These are phyloP conservation scores for Trididemnum clinides DNA, from an alignment of 23 tunicate species.

Conservation along the genomic window DNA sequence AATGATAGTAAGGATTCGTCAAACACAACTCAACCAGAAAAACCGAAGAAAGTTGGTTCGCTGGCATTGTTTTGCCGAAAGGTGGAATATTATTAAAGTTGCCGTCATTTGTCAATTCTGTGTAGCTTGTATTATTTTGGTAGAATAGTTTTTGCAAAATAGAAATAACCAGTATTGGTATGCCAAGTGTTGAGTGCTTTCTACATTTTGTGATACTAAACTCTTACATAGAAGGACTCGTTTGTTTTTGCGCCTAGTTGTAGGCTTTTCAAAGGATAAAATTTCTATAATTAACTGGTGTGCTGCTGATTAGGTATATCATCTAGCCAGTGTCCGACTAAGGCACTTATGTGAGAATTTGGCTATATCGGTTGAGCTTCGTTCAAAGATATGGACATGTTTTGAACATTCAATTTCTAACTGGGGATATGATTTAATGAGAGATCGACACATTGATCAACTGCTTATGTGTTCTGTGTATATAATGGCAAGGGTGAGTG, in stretches of 20 bases:
- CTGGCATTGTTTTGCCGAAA: conserved; percentile 87
- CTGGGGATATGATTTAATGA: conserved; percentile 46
- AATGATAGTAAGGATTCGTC: too few relatives aligned
- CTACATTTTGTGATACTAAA: too few relatives aligned
- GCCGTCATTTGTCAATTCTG: too few relatives aligned
- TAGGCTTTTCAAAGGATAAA: neutral
- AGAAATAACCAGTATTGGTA: too few relatives aligned
- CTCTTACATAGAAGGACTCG: too few relatives aligned
- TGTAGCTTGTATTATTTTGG: too few relatives aligned
- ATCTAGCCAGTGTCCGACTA: conserved; percentile 78
- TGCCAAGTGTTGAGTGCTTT: too few relatives aligned
- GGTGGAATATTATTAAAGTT: neutral
- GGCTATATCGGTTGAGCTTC: conserved; percentile 49
- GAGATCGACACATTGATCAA: conserved; percentile 91
- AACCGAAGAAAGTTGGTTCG: conserved; percentile 86
- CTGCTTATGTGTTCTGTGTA: conserved; percentile 94
- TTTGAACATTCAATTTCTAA: conserved; percentile 67
- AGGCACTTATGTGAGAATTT: conserved; percentile 72
- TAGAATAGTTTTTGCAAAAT: too few relatives aligned
- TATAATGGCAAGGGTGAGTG: conserved; percentile 81
- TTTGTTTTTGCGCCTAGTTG: too few relatives aligned
- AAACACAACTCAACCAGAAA: conserved; percentile 5
- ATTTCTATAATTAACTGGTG: neutral
- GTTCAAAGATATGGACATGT: conserved; percentile 84
- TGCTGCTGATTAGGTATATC: conserved; percentile 53